Evolutionary conservation across 2,888 invertebrate genomes (phyloP).

Genomic region (Sinohyriopsis cumingii): DNA sequence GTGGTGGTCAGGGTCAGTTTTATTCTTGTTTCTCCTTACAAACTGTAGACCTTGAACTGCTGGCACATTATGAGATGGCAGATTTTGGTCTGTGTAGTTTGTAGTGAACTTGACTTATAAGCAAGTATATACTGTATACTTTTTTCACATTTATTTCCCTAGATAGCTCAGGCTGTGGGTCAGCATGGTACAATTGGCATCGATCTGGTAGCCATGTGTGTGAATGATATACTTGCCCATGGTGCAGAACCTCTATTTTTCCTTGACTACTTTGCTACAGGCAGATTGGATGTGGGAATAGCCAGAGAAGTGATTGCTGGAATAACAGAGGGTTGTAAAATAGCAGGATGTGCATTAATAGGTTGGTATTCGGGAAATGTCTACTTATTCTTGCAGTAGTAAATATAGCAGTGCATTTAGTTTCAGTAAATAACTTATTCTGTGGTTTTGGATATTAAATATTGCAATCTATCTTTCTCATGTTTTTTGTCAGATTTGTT

Average conservation of each 20-base stretch:
- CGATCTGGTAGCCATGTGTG: slow-evolving; percentile 98
- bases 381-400: no score
- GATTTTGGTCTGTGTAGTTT: no score
- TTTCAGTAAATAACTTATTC: no score
- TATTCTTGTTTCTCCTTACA: no score
- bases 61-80: no score
- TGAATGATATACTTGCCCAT: slow-evolving; percentile 95
- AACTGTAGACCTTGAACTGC: no score
- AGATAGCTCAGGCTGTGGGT: slow-evolving; percentile 87
- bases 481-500: no score
- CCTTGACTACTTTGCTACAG: slow-evolving; percentile 96
- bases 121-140: neutral
- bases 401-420: no score
- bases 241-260: slow-evolving; percentile 97
- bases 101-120: no score
- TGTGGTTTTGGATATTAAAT: no score
- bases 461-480: no score
- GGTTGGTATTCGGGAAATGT: slow-evolving; percentile 75
- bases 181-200: slow-evolving; percentile 90
- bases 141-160: slow-evolving; percentile 11
- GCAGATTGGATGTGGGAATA: slow-evolving; percentile 84
- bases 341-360: slow-evolving; percentile 89
- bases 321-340: slow-evolving; percentile 88
- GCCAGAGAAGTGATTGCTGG: slow-evolving; percentile 88
- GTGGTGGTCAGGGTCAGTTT: no score